A percentile compares a stretch with the other conserved stretches of the same genome.
These are phyloP conservation scores for Pachypeltis micranthus DNA, from an alignment of 1,140 invertebrate genomes.

Conservation along the genomic window DNA sequence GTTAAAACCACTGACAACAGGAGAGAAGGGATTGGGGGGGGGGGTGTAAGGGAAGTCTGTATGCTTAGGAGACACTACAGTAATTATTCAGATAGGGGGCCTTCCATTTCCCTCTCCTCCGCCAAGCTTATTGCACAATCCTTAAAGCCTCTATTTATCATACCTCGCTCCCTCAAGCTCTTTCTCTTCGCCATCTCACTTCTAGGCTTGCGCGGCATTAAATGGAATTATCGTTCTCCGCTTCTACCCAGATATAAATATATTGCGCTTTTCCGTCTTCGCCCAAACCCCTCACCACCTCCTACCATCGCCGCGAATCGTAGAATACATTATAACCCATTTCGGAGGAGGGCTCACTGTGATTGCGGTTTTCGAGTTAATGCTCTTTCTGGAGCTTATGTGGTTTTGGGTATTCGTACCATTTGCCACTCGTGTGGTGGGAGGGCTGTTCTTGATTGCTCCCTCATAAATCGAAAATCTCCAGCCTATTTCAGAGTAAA, in stretches of 20 bases:
- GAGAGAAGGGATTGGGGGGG: too few species aligned
- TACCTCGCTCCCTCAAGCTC: too few species aligned
- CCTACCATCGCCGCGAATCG: background rate
- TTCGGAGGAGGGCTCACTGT: background rate
- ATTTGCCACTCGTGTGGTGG: too few species aligned
- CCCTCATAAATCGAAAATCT: too few species aligned
- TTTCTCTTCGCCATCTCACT: background rate
- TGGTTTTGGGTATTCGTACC: too few species aligned
- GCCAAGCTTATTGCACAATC: background rate
- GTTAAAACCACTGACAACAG: background rate
- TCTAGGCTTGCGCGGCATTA: background rate
- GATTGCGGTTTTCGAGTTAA: too few species aligned
- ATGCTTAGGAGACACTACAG: background rate
- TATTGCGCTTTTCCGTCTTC: too few species aligned
- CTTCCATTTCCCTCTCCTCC: background rate
- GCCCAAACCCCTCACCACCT: too few species aligned
- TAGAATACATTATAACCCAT: background rate
- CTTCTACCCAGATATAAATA: background rate
- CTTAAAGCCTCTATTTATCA: background rate
- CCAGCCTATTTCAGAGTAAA: too few species aligned
- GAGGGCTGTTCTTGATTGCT: too few species aligned
- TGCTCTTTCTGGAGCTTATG: too few species aligned
- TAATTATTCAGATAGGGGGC: background rate
- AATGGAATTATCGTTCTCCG: background rate
- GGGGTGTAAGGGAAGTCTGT: too few species aligned